Conservation (phyloP, 2,113 vertebrate species). For the Percina caprodes region DNA sequence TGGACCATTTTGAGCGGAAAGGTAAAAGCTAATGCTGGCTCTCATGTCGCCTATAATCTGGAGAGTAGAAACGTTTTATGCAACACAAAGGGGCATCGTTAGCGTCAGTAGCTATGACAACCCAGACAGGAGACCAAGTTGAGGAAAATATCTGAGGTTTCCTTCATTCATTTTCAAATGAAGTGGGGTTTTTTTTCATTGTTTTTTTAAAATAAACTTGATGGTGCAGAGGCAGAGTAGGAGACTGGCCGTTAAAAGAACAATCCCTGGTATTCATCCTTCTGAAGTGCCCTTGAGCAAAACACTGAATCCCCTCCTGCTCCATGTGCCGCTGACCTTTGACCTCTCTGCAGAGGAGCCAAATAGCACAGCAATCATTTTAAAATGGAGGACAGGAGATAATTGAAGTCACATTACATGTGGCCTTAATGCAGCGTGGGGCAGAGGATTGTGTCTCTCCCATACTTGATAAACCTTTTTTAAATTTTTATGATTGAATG, state of each 20-base stretch:
- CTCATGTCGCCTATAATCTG: background rate
- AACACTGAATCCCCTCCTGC: background rate
- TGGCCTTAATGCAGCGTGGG: background rate
- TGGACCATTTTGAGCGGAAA: background rate
- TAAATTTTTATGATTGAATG: background rate
- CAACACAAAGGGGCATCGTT: background rate
- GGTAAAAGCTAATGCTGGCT: background rate
- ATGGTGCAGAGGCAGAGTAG: background rate
- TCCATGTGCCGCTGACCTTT: background rate
- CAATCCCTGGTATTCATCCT: background rate
- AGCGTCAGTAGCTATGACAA: background rate
- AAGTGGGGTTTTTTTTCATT: background rate
- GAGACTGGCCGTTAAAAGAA: background rate
- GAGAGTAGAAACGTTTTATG: background rate
- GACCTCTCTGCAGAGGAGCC: background rate
- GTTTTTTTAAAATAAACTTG: too few relatives aligned
- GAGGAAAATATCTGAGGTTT: background rate
- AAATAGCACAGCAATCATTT: background rate
- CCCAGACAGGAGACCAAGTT: too few relatives aligned
- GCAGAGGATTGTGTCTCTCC: background rate
- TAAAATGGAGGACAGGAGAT: background rate
- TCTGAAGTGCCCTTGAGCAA: background rate
- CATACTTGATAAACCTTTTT: background rate
- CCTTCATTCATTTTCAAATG: background rate
- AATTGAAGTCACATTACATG: background rate